A percentile compares a stretch with the other conserved stretches of the same genome.
Conservation (phyloP, 1,140 invertebrate genomes). For the Cydia amplana region DNA sequence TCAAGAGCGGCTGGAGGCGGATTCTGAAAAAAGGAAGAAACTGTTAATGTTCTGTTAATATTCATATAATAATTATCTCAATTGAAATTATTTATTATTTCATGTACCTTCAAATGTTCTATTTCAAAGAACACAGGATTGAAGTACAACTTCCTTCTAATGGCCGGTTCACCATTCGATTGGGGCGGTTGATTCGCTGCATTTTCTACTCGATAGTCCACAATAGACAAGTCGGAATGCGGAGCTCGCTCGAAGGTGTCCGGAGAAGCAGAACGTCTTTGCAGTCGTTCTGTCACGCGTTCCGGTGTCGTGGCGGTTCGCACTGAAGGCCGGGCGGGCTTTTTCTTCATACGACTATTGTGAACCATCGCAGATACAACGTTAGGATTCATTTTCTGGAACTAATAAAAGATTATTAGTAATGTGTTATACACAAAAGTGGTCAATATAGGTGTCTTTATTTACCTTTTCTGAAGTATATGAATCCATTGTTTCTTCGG, state of each 20-base stretch:
- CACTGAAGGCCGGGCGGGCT: slow-evolving; percentile 57
- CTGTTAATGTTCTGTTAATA: slow-evolving; percentile 16
- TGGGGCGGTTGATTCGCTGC: slow-evolving; percentile 46
- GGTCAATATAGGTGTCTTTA: slow-evolving; percentile 16
- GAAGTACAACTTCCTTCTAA: slow-evolving; percentile 89
- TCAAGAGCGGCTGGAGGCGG: slow-evolving; percentile 92
- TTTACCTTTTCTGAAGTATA: slow-evolving; percentile 59
- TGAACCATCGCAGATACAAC: slow-evolving; percentile 70
- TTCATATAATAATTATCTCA: slow-evolving; percentile 24
- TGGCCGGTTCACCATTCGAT: slow-evolving; percentile 60
- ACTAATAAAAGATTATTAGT: slow-evolving; percentile 42
- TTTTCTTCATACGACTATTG: slow-evolving; percentile 61
- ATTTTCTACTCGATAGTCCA: slow-evolving; percentile 62
- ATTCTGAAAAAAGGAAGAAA: slow-evolving; percentile 79
- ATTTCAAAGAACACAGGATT: slow-evolving; percentile 93
- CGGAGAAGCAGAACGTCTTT: slow-evolving; percentile 69
- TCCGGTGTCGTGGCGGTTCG: slow-evolving; percentile 56
- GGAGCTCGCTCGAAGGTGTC: slow-evolving; percentile 71
- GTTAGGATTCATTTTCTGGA: slow-evolving; percentile 63
- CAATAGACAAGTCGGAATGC: slow-evolving; percentile 66
- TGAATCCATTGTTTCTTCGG: slow-evolving; percentile 66
- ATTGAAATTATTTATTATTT: slow-evolving; percentile 9
- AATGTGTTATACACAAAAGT: slow-evolving; percentile 3
- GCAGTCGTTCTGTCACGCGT: slow-evolving; percentile 54
- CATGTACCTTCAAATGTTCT: slow-evolving; percentile 88